These are phyloP conservation scores for Dicrostonyx torquatus DNA, from an alignment of 2,797 vertebrate species.

Conservation along the genomic window DNA sequence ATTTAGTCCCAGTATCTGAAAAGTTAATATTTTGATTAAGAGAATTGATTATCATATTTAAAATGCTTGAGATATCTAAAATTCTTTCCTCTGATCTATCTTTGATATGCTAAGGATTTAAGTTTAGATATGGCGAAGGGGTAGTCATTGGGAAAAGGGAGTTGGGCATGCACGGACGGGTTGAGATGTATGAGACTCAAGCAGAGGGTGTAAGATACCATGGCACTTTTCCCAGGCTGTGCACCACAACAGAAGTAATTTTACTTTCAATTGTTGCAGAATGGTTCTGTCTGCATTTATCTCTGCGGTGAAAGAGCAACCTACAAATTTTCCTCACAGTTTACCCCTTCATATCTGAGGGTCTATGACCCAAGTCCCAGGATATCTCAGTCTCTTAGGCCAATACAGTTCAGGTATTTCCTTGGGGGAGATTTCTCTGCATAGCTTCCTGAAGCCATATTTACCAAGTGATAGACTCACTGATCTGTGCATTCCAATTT, in stretches of 20 bases:
- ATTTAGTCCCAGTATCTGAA: background rate
- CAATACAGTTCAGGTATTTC: background rate
- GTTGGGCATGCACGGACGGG: background rate
- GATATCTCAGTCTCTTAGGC: background rate
- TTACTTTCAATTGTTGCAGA: background rate
- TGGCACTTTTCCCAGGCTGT: background rate
- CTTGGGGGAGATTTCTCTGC: conserved; percentile 13
- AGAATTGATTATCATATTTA: conserved; percentile 6
- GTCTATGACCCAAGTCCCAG: background rate
- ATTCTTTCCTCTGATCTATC: background rate
- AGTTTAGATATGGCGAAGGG: background rate
- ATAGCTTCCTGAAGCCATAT: conserved; percentile 61
- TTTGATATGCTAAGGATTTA: background rate
- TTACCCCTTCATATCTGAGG: background rate
- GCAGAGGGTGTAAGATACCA: background rate
- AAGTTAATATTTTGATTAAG: background rate
- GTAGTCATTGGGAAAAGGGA: background rate
- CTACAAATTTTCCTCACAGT: background rate
- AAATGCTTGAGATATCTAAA: background rate
- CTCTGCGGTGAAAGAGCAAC: background rate
- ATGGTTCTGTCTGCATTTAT: background rate
- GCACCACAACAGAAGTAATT: background rate
- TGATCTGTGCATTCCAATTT: conserved; percentile 66
- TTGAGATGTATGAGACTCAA: background rate
- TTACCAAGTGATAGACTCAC: conserved; percentile 69